A percentile compares a stretch with the other conserved stretches of the same genome.
phyloP scores from a whole-genome alignment of 2,113 vertebrate genomes.

The Corythornis madagascariensis region DNA sequence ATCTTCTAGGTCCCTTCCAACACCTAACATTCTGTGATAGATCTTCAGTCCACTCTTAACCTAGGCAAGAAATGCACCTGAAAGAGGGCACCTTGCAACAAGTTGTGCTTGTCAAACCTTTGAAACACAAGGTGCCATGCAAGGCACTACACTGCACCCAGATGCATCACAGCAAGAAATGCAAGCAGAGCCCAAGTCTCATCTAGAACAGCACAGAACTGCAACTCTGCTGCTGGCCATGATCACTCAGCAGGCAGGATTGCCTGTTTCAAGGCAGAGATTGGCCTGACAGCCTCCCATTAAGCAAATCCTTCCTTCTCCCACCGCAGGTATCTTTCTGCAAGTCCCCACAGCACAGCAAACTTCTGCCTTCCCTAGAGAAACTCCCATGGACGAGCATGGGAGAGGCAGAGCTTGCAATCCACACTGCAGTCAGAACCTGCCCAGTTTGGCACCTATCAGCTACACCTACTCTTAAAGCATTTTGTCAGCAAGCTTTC shows the following conservation, averaged over 20 bases:
- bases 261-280: not conserved
- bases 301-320: not conserved
- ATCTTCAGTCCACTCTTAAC: not conserved
- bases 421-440: not conserved
- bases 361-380: not conserved
- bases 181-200: not conserved
- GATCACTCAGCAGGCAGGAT: not conserved
- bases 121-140: not conserved
- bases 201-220: not conserved
- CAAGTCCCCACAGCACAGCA: fast-evolving
- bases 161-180: not conserved
- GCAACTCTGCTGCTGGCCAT: not conserved
- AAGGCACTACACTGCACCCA: not conserved
- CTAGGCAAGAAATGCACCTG: not conserved
- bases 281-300: not conserved
- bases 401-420: not conserved
- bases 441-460: not conserved
- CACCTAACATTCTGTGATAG: not conserved
- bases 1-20: too few species aligned
- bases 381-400: not conserved
- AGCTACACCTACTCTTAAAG: not conserved
- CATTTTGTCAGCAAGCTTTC: conserved; percentile 5
- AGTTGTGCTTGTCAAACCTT: not conserved
- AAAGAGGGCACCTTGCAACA: not conserved
- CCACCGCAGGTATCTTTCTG: not conserved